Base-by-base conservation (phyloP, 2,113 vertebrate species). In the Rallus limicola region DNA sequence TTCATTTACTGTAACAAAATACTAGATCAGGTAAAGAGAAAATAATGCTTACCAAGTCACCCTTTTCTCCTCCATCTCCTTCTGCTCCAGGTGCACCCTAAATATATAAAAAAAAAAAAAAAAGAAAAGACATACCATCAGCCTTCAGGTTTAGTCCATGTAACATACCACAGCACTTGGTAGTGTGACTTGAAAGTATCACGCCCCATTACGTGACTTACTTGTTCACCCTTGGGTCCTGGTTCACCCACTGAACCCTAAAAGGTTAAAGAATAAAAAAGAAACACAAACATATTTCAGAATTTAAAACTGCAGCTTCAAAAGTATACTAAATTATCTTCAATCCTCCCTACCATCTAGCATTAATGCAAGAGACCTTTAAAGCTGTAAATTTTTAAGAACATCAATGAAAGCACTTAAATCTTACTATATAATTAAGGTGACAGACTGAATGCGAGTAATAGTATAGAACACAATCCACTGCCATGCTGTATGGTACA, bases 201-300 rank as follows among this genome's bases (percentile, higher is more conserved):
- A 7, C 10, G 4, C 50, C 23, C 31, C 70, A 3, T 52, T 20
- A 46, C 3, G 13, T 29, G 4, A 97, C 98, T 97, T 95, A 99
- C 99, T 98, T 99, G 99, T 68, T 99, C 99, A 97, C 99, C 99
- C 93, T 99, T 99, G 48, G 99, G 98, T 92, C 99, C 99, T 58
- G 93, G 67, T 65, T 99, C 99, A 84, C 99, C 99, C 42, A 97
- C 98, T 9, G 98, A 98, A 88, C 99, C 99, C 99, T 99, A 89
- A 55, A 67, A 93, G 44, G 11, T 52, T 93, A 92, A 64, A 97
- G 36, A 46, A 95, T 46, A 78, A 16, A 55, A 69, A 34, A 7
- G 56, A 50, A 16, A 33, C 31, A 6, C 25, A 8, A 52, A 52
- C 50, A 25, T 13, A 52, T 48, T 23, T 96, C 29, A 97, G 26